Conservation (phyloP, 1,140 invertebrate genomes). For the Bathynomus jamesi region DNA sequence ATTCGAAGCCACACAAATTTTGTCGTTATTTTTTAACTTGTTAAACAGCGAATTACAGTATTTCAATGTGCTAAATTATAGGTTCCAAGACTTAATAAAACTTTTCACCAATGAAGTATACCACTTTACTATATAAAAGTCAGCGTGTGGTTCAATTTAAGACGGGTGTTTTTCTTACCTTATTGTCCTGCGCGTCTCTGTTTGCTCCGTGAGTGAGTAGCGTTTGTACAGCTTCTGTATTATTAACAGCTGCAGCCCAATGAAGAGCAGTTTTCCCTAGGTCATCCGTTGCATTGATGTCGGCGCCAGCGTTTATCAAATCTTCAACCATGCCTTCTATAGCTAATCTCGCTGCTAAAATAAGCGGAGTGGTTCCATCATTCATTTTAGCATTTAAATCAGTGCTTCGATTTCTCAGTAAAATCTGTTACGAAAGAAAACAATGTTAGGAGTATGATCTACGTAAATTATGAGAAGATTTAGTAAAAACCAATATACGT, state of each 20-base stretch:
- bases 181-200: slow-evolving; percentile 89
- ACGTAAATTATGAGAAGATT: no score
- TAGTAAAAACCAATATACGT: no score
- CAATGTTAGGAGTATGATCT: no score
- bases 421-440: slow-evolving; percentile 52
- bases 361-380: slow-evolving; percentile 90
- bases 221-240: slow-evolving; percentile 87
- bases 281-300: slow-evolving; percentile 92
- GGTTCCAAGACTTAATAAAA: no score
- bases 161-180: slow-evolving; percentile 48
- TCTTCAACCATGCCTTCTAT: slow-evolving; percentile 94
- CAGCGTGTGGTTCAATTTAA: neutral
- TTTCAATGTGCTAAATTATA: no score
- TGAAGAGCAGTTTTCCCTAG: slow-evolving; percentile 90
- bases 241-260: slow-evolving; percentile 94
- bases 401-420: slow-evolving; percentile 81
- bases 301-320: slow-evolving; percentile 85
- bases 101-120: no score
- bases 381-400: slow-evolving; percentile 90
- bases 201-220: slow-evolving; percentile 85
- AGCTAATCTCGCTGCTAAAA: slow-evolving; percentile 78
- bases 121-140: no score
- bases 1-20: no score
- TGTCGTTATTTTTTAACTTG: no score
- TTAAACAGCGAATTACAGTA: no score